Evolutionary conservation across 2,113 vertebrate genomes (phyloP), one percentile per base, ranked within the genome.

Genomic region (Mola mola): DNA sequence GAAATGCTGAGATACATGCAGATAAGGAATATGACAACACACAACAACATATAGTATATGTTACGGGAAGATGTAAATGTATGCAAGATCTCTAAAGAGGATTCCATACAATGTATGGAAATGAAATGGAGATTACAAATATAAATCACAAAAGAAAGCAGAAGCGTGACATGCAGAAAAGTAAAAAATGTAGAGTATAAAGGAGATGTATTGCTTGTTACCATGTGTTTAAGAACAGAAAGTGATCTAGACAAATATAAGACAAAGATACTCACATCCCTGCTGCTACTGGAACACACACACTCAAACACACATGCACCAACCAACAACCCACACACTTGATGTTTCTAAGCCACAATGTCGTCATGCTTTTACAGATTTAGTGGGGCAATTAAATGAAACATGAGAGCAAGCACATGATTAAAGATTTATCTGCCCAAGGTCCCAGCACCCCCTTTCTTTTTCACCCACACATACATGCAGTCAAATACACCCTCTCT

Each of bases 401-500:
- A 88, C 82, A 87, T 75, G 80, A 88, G 82, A 66, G 73, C 82
- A 79, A 75, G 77, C 64, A 55, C 67, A 57, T 78, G 76, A 88
- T 89, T 89, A 85, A 89, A 88, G 82, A 85, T 87, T 79, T 87
- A 84, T 85, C 66, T 73, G 56, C 47, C 51, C 57, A 26, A 52
- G 53, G 66, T 77, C 82, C 78, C 61, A 13, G 24, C 24, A 74
- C 57, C 49, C 24, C 29, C 43, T 41, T 66, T 19, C 12, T 34
- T 55, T 44, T 36, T 24, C 60, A 53, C 58, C 11, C 60, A 44
- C 74, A 50, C 21, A 56, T 10, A 47, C 13, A 38, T 29, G 38
- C 53, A 48, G 58, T 37, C 24, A 44, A 48, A 44, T 55, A 44
- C 44, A 48, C 34, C 8, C 24, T 46, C 21, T 47, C 24, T 20